phyloP scores from a whole-genome alignment of 92 coral and sea anemone genomes.

The Umimayanthus chanpuru region DNA sequence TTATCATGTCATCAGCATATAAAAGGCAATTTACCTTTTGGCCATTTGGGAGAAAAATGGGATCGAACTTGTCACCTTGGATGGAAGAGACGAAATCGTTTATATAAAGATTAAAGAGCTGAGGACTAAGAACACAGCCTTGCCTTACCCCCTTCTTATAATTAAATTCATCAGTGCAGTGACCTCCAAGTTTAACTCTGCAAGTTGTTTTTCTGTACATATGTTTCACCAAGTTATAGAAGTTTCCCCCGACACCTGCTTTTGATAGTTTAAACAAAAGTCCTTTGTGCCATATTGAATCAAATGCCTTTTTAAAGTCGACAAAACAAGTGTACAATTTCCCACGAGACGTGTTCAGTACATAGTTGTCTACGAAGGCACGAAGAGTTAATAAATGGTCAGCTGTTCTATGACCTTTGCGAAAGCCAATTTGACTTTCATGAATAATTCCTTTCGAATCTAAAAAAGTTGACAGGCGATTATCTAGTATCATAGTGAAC shows the following conservation, averaged over 20 bases:
- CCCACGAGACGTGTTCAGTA: conserved; percentile 33
- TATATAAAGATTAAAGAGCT: too few relatives aligned
- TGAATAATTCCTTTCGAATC: conserved; percentile 1
- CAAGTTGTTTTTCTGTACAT: conserved; percentile 53
- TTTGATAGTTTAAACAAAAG: conserved; percentile 42
- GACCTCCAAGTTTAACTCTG: conserved; percentile 40
- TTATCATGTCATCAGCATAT: too few relatives aligned
- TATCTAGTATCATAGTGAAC: not conserved
- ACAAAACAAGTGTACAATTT: too few relatives aligned
- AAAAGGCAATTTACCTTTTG: too few relatives aligned
- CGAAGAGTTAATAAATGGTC: conserved; percentile 31
- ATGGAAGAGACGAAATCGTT: too few relatives aligned
- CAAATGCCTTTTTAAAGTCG: too few relatives aligned
- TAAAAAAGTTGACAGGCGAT: conserved; percentile 7
- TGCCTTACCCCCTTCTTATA: conserved; percentile 55
- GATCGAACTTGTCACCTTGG: too few relatives aligned
- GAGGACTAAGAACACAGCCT: too few relatives aligned
- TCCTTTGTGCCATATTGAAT: too few relatives aligned
- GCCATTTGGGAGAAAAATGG: conserved; percentile 47
- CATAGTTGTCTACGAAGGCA: conserved; percentile 35
- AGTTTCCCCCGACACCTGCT: conserved; percentile 48
- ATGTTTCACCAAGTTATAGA: conserved; percentile 35
- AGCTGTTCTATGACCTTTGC: too few relatives aligned
- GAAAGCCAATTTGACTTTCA: conserved; percentile 36
- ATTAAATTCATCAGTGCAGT: conserved; percentile 43